A percentile compares a stretch with the other conserved stretches of the same genome.
phyloP scores from a whole-genome alignment of 2,113 vertebrate species.

The Macaca fascicularis region DNA sequence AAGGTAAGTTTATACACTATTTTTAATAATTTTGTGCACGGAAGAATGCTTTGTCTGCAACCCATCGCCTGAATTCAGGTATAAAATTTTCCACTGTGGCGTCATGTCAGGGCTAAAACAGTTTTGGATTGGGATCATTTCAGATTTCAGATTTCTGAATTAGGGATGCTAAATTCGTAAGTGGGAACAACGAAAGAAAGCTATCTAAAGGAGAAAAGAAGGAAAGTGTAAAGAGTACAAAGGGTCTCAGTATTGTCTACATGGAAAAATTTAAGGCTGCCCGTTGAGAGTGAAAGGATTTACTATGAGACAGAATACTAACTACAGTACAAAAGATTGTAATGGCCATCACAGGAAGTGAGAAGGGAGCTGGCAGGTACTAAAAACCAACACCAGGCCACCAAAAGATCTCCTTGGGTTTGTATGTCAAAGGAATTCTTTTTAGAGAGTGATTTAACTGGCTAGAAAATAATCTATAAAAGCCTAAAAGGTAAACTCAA shows the following conservation, averaged over 20 bases:
- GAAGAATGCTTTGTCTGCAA: neutral
- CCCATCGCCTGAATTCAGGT: neutral
- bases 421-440: neutral
- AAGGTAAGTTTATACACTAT: neutral
- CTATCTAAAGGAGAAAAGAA: neutral
- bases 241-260: neutral
- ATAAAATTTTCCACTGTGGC: neutral
- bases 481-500: neutral
- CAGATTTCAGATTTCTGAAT: neutral
- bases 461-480: neutral
- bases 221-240: neutral
- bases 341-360: neutral
- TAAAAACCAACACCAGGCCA: neutral
- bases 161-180: neutral
- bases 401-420: neutral
- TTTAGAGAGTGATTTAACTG: neutral
- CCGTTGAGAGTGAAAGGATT: neutral
- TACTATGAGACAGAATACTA: neutral
- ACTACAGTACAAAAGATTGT: neutral
- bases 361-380: neutral
- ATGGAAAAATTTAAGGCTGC: neutral
- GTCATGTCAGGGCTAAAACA: neutral
- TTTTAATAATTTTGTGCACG: neutral
- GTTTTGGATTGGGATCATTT: neutral
- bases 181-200: neutral